phyloP scores from a whole-genome alignment of 2,888 invertebrate genomes.

The Malthinus flaveolus region DNA sequence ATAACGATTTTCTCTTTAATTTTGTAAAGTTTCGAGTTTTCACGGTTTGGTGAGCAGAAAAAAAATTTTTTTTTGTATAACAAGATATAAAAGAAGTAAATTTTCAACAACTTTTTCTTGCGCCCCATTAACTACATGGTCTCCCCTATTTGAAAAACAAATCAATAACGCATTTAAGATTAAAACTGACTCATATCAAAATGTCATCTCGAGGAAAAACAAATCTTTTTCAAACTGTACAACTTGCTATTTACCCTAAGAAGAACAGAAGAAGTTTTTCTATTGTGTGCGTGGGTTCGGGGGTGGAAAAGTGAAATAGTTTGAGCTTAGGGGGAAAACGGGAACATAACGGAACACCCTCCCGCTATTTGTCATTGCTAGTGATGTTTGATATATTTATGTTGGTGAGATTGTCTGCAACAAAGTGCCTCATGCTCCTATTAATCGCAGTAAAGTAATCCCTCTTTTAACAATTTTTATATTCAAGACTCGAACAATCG shows the following conservation, averaged over 20 bases:
- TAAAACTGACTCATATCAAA: slow-evolving; percentile 45
- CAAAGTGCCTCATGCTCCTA: slow-evolving; percentile 48
- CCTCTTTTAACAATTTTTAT: slow-evolving; percentile 13
- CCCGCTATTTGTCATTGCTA: slow-evolving; percentile 53
- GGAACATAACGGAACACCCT: slow-evolving; percentile 39
- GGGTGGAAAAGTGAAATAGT: slow-evolving; percentile 33
- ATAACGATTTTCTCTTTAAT: no score
- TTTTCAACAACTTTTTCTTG: no score
- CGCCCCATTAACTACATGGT: slow-evolving; percentile 18
- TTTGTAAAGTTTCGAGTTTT: no score
- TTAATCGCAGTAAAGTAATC: slow-evolving; percentile 40
- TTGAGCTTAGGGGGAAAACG: slow-evolving; percentile 30
- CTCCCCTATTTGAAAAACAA: slow-evolving; percentile 15
- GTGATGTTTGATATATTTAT: slow-evolving; percentile 55
- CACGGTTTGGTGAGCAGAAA: no score
- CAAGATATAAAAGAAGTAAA: no score
- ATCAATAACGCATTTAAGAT: slow-evolving; percentile 29
- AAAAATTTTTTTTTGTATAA: no score
- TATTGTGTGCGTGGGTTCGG: slow-evolving; percentile 23
- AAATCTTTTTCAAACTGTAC: slow-evolving; percentile 49
- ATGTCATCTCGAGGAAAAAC: slow-evolving; percentile 51
- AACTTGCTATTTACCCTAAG: slow-evolving; percentile 36
- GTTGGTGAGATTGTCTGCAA: slow-evolving; percentile 50
- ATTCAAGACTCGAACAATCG: slow-evolving; percentile 1
- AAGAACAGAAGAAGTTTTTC: slow-evolving; percentile 28